Conservation (phyloP, 1,140 invertebrate genomes). For the Cyphomyrmex costatus region DNA sequence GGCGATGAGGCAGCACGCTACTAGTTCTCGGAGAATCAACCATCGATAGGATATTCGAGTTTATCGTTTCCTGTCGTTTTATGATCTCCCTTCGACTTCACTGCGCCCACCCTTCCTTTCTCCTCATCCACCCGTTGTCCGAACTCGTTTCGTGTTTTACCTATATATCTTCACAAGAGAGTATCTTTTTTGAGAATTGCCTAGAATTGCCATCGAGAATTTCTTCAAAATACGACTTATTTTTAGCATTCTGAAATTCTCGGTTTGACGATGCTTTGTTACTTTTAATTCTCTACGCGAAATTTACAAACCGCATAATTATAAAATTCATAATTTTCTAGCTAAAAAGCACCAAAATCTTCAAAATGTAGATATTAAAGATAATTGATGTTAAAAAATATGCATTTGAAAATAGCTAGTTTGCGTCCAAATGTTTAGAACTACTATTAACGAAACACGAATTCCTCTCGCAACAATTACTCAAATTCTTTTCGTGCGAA, state of each 20-base stretch:
- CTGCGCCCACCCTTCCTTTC: neutral
- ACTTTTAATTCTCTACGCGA: neutral
- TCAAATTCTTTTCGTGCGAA: constrained; percentile 35
- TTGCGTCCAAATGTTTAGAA: neutral
- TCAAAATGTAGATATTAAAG: constrained; percentile 8
- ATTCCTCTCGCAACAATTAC: constrained; percentile 35
- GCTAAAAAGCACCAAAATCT: neutral
- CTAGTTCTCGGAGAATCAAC: constrained; percentile 51
- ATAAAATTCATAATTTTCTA: neutral
- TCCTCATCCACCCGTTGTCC: neutral
- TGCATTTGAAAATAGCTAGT: constrained; percentile 9
- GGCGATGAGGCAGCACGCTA: constrained; percentile 60
- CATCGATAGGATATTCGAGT: constrained; percentile 72
- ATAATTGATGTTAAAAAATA: constrained; percentile 2
- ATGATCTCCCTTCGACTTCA: constrained; percentile 55
- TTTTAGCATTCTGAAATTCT: neutral
- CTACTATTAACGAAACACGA: neutral
- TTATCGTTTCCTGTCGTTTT: constrained; percentile 76
- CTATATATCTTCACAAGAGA: neutral
- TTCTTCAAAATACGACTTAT: neutral
- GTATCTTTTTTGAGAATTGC: neutral
- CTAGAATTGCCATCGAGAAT: neutral
- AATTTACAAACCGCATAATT: neutral
- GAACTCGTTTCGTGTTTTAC: constrained; percentile 10
- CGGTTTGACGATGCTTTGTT: neutral